Conservation (phyloP, 2,113 vertebrate species). For the Forbesichthys agassizii region DNA sequence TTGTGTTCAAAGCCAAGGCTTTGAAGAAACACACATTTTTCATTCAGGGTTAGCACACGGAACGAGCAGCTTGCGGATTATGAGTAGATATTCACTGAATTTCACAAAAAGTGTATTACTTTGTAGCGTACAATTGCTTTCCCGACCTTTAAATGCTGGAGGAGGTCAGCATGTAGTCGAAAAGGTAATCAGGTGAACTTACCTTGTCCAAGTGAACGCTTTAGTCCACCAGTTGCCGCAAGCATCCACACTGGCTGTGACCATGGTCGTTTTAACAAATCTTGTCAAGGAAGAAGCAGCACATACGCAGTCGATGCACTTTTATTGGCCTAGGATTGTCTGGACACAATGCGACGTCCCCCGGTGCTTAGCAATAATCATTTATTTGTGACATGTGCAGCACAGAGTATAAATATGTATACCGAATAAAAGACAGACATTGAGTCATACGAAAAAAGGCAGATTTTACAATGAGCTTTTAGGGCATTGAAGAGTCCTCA, state of each 20-base stretch:
- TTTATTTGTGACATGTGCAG: conserved; percentile 99
- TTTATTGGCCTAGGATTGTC: conserved; percentile 77
- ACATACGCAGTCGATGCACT: conserved; percentile 62
- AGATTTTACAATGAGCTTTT: conserved; percentile 92
- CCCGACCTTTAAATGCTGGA: no score
- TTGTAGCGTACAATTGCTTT: no score
- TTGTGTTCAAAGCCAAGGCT: no score
- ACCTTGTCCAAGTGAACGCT: no score
- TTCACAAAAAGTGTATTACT: no score
- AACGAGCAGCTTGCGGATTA: no score
- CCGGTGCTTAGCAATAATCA: conserved; percentile 96
- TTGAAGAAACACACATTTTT: no score
- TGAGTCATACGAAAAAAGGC: conserved; percentile 91
- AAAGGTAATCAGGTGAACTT: no score
- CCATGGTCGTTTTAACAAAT: conserved; percentile 1
- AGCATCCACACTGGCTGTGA: background rate
- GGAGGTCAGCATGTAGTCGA: no score
- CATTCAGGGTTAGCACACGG: no score
- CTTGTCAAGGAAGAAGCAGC: conserved; percentile 35
- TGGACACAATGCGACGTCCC: conserved; percentile 89
- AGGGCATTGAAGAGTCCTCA: conserved; percentile 69
- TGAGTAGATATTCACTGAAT: no score
- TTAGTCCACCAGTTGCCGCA: no score
- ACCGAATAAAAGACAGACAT: conserved; percentile 97
- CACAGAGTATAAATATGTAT: conserved; percentile 98